Evolutionary conservation across 2,113 vertebrate genomes (phyloP), one percentile per base, ranked within the genome.

Genomic region (Siniperca chuatsi): DNA sequence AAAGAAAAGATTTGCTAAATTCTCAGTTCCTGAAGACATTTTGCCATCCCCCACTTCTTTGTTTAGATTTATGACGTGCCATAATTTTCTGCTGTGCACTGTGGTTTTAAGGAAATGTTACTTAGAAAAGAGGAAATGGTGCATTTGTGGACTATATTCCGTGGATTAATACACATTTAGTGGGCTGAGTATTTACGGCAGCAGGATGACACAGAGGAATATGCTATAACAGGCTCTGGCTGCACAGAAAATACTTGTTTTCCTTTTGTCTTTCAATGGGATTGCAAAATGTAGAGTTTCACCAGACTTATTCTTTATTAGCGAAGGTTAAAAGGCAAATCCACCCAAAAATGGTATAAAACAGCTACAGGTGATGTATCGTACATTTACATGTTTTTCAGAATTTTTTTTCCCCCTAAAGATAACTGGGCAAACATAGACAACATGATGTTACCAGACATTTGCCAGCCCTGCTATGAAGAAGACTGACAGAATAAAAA

Each of bases 151-250:
- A 54, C 57, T 46, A 75, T 54, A 76, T 69, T 75, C 42, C 2
- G 5, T 23, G 4, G 64, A 82, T 79, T 37, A 46, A 64, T 35
- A 74, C 25, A 75, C 12, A n/a, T 55, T 54, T 35, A 61, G 61
- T 76, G 35, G 65, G 48, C 29, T 67, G 71, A 78, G 16, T 46
- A 72, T 68, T 75, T 62, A 69, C 20, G 25, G 50, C 33, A 69
- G 44, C 23, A n/a, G 50, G 35, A 52, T 10, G 29, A 29, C 73
- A 35, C 40, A 37, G 55, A 46, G 29, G 33, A 50, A 64, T 29
- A 58, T 55, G 15, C 29, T 18, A n/a, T 21, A 12, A 37, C 52
- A 85, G 15, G 10, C 42, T 48, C 37, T 55, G 61, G 57, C 77
- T 4, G 55, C 15, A 76, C 21, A 44, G 9, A 61, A 64, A 48